Percentiles rank a stretch among this genome's conserved stretches.
Conservation (phyloP, 2,797 vertebrate genomes). For the Myripristis jacobus region DNA sequence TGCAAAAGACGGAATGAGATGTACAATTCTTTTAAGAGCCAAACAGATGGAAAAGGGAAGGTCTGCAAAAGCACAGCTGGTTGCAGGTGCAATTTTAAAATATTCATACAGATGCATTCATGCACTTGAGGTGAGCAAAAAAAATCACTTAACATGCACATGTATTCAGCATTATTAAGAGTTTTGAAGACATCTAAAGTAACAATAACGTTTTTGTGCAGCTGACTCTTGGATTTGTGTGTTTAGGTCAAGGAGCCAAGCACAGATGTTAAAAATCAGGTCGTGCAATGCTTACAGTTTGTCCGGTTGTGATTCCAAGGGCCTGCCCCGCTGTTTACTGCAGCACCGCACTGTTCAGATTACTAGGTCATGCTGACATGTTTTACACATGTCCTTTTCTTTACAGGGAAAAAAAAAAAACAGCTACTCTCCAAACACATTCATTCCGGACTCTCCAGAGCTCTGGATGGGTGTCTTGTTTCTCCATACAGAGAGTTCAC, state of each 20-base stretch:
- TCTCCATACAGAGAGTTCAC: slow-evolving; percentile 59
- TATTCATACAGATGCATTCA: neutral
- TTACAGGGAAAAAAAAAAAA: slow-evolving; percentile 3
- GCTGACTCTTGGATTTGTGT: slow-evolving; percentile 23
- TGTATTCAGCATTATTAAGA: neutral
- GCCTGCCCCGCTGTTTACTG: slow-evolving; percentile 55
- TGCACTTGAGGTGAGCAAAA: neutral
- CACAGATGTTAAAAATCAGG: slow-evolving; percentile 66
- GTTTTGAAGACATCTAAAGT: neutral
- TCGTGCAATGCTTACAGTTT: slow-evolving; percentile 40
- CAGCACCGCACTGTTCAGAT: slow-evolving; percentile 39
- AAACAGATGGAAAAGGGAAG: slow-evolving; percentile 7
- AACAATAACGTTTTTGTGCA: neutral
- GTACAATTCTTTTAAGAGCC: slow-evolving; percentile 7
- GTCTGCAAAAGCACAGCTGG: slow-evolving; percentile 11
- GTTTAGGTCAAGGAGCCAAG: slow-evolving; percentile 21
- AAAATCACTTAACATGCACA: neutral
- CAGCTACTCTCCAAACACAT: slow-evolving; percentile 9
- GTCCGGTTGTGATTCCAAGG: slow-evolving; percentile 38
- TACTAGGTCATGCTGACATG: slow-evolving; percentile 65
- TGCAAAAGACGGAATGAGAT: slow-evolving; percentile 29
- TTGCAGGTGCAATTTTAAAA: neutral
- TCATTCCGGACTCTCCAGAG: slow-evolving; percentile 29
- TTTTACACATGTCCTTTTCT: slow-evolving; percentile 49
- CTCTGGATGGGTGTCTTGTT: slow-evolving; percentile 26